Evolutionary conservation across 2,113 vertebrate genomes (phyloP).

Genomic region (Thinocorus orbignyianus): DNA sequence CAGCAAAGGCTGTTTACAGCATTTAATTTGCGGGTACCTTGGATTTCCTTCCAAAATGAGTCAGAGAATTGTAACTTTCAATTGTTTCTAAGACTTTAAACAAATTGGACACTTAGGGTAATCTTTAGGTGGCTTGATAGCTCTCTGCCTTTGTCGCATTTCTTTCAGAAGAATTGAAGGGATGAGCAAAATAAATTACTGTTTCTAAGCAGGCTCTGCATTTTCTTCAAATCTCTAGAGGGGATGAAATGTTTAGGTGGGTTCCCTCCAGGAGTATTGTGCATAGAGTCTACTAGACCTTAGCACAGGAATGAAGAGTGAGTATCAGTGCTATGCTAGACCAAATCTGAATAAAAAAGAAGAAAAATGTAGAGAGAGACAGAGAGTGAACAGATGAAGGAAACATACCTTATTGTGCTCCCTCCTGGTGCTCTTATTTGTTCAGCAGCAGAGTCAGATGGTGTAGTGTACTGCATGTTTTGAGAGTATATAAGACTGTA

Average conservation of each 20-base stretch:
- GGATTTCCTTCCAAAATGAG: neutral
- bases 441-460: neutral
- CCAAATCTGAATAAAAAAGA: neutral
- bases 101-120: neutral
- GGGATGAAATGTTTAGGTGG: neutral
- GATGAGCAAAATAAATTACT: neutral
- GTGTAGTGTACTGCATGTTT: neutral
- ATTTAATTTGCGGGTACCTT: neutral
- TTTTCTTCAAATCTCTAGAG: neutral
- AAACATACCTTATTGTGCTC: neutral
- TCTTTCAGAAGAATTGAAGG: neutral
- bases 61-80: neutral
- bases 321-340: neutral
- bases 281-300: neutral
- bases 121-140: neutral
- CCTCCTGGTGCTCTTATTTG: neutral
- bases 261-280: neutral
- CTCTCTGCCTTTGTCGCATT: neutral
- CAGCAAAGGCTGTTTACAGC: neutral
- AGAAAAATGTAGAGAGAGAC: neutral
- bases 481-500: neutral
- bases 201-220: neutral
- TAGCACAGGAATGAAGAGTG: neutral
- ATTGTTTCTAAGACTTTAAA: neutral
- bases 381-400: neutral